Evolutionary conservation across 2,797 vertebrate species (phyloP), one percentile per base, ranked within the genome.

Genomic region (Myripristis jacobus): DNA sequence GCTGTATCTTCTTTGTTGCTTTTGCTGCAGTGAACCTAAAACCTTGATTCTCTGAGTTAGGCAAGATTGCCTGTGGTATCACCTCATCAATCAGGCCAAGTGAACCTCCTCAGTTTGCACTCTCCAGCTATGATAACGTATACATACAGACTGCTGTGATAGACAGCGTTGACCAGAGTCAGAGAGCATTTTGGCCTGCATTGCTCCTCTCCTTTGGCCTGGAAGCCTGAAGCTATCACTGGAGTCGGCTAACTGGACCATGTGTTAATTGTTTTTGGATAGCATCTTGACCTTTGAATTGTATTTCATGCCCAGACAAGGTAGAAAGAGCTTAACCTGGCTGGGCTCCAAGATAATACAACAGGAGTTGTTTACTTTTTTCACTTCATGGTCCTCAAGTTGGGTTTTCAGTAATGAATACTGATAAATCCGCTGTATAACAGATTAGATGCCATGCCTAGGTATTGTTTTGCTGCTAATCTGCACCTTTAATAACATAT

Each of bases 221-320:
- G 72, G 67, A 78, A 75, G 44, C 21, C 31, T 41, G 66, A 16
- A 36, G 31, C 47, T 53, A 53, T 24, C 16, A 29, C 19, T 15
- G 22, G 12, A 11, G 47, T 46, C 44, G 22, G 57, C 27, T 66
- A 43, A 61, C 22, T 62, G 38, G 47, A 70, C 46, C 48, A 21
- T 58, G 47, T 66, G 66, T 83, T 63, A 70, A 80, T 80, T 73
- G 22, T 66, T 48, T 70, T 73, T 77, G 61, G 66, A 59, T 67
- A 34, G 58, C 62, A 67, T 63, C 53, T 59, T 48, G 57, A 62
- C 43, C 50, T 27, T 81, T 68, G 55, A 81, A 62, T 34, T 65
- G 48, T 41, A 38, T 75, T 61, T 22, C 58, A 43, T 25, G 71
- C 62, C 47, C 44, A 46, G 56, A 72, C 31, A 55, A 56, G 60